A percentile compares a stretch with the other conserved stretches of the same genome.
Conservation (phyloP, 2,113 vertebrate genomes). For the Cisticola juncidis region DNA sequence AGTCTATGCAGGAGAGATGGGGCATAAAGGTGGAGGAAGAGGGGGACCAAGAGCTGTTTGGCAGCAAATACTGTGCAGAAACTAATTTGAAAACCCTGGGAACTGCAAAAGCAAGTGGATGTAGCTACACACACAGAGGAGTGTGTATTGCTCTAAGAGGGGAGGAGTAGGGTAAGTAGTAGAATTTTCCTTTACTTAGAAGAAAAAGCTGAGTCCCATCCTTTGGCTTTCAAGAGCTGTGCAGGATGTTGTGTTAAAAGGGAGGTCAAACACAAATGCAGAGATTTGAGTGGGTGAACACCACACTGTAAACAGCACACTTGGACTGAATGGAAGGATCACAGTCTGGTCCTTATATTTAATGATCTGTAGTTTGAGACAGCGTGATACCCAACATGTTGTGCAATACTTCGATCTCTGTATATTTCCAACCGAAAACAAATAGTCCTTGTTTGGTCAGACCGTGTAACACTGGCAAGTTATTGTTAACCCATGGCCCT, state of each 20-base stretch:
- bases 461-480: conserved; percentile 22
- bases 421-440: conserved; percentile 31
- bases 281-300: background rate
- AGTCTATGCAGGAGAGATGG: background rate
- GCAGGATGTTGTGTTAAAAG: background rate
- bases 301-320: background rate
- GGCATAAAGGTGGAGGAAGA: background rate
- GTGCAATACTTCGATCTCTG: conserved; percentile 40
- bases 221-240: background rate
- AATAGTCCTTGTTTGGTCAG: conserved; percentile 38
- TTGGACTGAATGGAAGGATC: background rate
- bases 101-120: background rate
- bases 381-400: conserved; percentile 35
- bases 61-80: background rate
- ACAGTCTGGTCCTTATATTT: background rate
- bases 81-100: background rate
- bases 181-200: background rate
- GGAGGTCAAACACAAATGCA: background rate
- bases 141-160: background rate
- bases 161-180: background rate
- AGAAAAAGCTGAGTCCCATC: fast-evolving
- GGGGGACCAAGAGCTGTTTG: background rate
- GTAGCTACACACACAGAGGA: background rate
- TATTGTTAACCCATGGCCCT: conserved; percentile 38
- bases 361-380: conserved; percentile 19